Evolutionary conservation across 2,888 invertebrate genomes (phyloP), one percentile per base, ranked within the genome.

Genomic region (Anthophora plumipes): DNA sequence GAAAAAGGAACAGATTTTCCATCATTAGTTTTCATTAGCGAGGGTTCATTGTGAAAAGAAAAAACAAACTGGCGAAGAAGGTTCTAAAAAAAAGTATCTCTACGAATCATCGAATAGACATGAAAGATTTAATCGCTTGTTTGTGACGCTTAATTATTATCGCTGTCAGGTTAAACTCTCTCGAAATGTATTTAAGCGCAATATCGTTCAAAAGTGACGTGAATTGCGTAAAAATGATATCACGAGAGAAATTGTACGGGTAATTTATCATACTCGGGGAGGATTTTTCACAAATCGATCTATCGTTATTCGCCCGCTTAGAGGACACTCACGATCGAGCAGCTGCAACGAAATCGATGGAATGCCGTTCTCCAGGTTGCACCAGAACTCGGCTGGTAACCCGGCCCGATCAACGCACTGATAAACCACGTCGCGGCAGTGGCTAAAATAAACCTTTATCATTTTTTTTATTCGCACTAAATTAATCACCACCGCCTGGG

Each of bases 321-420:
- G 85, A 73, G 82, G 77, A 83, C 84, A 78, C 63, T 81, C 76
- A 63, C 85, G 86, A 90, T 89, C 86, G 85, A 84, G 82, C 85
- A 82, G 82, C 82, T 72, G 78, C 75, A 84, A 84, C 84, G 86
- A 89, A 90, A 89, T 83, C 86, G 84, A 84, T 88, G 90, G 90
- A 90, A 90, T 90, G 90, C 90, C 86, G 90, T 89, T 89, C 85
- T 84, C 88, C 88, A 81, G 85, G 88, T 82, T 89, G 88, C 84
- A 85, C 79, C 80, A 80, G 80, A 71, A 79, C 82, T 72, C 80
- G 77, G 80, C 86, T 88, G 80, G 89, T 85, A 87, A 85, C 87
- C 78, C 64, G 70, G 85, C 87, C 78, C 85, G 90, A 90, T 90
- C 86, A 85, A 77, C 80, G 86, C 82, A 85, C 89, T 79, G 90